Evolutionary conservation across 1,140 invertebrate species (phyloP), one percentile per base, ranked within the genome.

Genomic region (Centruroides sculpturatus): DNA sequence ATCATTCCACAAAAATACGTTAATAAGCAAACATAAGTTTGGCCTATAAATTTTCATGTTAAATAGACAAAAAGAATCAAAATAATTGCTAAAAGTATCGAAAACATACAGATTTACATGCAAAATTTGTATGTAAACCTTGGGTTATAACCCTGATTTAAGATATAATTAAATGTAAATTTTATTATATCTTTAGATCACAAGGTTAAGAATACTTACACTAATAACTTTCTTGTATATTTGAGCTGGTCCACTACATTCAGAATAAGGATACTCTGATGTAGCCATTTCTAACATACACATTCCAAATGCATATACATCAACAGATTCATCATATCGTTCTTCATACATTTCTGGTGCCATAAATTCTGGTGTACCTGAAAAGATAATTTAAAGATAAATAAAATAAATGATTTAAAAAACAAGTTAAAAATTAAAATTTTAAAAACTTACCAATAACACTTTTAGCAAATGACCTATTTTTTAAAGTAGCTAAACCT

Each of bases 201-300:
- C 13, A 55, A 3, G 49, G 49, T 51, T 34, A 10, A 55, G 4
- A 10, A 55, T n/a, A 79, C 82, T 82, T 79, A 91, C 91, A 68
- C 83, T 89, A 64, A 90, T 91, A 50, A 99, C 96, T 80, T 96
- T 94, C 76, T 96, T 93, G 76, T 98, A 99, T 68, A 99, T 98
- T 78, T 98, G 95, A 57, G 94, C 95, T 56, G 96, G 94, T 55
- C 93, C 94, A 60, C 85, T 87, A 75, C 97, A 99, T 76, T 99
- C 96, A 58, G 89, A 87, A 77, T 99, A 99, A 3, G 97, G 97
- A 81, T 99, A 99, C 77, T 99, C 96, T 41, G 92, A 92, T 11
- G 97, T 99, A 51, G 95, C 94, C 95, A 99, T 99, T 79, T 99
- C 96, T 68, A 99, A 80, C 91, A 99, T 97, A 76, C 97, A 99